Percentiles rank a stretch among this genome's conserved stretches.
phyloP scores from a whole-genome alignment of 2,888 invertebrate species.

The Ctenicera cuprea region DNA sequence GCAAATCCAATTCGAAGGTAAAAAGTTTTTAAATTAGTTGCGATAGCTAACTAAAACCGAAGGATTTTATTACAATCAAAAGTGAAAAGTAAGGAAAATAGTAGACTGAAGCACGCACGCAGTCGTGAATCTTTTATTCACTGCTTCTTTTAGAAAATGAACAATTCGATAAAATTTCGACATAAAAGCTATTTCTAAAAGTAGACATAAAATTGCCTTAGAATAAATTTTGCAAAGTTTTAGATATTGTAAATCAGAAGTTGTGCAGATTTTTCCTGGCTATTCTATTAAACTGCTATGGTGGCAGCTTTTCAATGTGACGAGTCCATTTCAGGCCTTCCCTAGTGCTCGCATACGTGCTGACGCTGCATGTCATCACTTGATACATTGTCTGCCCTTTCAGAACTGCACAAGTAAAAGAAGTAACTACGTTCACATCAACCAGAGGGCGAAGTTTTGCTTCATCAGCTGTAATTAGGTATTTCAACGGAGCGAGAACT shows the following conservation, averaged over 20 bases:
- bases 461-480: constrained; percentile 26
- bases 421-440: not conserved
- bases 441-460: not conserved
- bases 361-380: constrained; percentile 50
- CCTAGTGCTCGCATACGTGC: constrained; percentile 40
- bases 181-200: too few relatives aligned
- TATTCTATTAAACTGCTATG: constrained; percentile 42
- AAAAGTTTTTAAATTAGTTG: not conserved
- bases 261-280: not conserved
- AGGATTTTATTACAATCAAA: too few relatives aligned
- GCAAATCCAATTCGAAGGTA: constrained; percentile 1
- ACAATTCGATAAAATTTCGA: too few relatives aligned
- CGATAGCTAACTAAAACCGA: not conserved
- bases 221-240: too few relatives aligned
- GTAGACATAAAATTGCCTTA: too few relatives aligned
- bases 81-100: too few relatives aligned
- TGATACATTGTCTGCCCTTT: constrained; percentile 51
- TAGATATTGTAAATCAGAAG: constrained; percentile 13
- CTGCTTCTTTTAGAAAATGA: too few relatives aligned
- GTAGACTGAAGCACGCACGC: too few relatives aligned
- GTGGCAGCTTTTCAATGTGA: constrained; percentile 39
- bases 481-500: too few relatives aligned
- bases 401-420: constrained; percentile 29
- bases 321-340: constrained; percentile 38
- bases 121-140: too few relatives aligned